Percentiles rank a stretch among this genome's conserved stretches.
Evolutionary conservation across 2,113 vertebrate species (phyloP).

Genomic region (Anoplopoma fimbria): DNA sequence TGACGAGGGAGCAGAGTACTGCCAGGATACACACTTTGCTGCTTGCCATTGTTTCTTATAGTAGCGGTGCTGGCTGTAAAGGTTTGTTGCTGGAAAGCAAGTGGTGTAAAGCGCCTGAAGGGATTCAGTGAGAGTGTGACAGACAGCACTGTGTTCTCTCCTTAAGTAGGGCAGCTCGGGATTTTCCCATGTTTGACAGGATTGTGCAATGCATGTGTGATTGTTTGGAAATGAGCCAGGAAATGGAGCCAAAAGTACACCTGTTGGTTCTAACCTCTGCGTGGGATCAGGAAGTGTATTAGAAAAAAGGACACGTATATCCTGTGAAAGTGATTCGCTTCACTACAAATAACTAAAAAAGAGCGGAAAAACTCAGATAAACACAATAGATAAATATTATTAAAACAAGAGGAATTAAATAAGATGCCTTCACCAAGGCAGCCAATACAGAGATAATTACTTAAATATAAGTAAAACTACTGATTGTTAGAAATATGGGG

Average conservation of each 20-base stretch:
- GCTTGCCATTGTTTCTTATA: constrained; percentile 42
- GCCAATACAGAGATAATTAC: not conserved
- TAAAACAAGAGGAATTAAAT: not conserved
- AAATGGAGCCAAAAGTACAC: not conserved
- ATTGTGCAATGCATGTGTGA: not conserved
- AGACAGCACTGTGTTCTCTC: accelerated
- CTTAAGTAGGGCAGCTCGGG: constrained; percentile 26
- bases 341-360: not conserved
- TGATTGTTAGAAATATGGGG: not conserved
- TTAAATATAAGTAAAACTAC: not conserved
- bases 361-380: not conserved
- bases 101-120: not conserved
- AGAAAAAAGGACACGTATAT: not conserved
- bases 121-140: not conserved
- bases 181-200: constrained; percentile 9
- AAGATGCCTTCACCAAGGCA: not conserved
- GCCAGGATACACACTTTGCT: constrained; percentile 2
- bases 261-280: not conserved
- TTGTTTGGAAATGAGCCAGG: constrained; percentile 8
- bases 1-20: constrained; percentile 42
- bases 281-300: too few relatives aligned
- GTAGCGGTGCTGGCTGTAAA: not conserved
- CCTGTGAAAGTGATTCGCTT: not conserved
- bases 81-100: not conserved
- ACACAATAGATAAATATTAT: not conserved